Evolutionary conservation across 1,140 invertebrate genomes (phyloP).

Genomic region (Oedothorax gibbosus): DNA sequence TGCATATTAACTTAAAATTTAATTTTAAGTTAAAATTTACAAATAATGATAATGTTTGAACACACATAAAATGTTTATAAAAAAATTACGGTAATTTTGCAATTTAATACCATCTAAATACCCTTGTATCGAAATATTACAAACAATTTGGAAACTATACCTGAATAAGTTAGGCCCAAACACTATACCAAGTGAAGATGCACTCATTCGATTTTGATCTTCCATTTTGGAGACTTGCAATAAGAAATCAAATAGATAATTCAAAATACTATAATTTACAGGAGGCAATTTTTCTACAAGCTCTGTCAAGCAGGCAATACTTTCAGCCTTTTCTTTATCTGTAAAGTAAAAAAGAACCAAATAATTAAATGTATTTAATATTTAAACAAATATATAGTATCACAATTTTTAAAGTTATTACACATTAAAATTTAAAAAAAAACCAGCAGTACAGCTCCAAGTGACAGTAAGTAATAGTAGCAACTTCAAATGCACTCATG

Average conservation of each 20-base stretch:
- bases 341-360: background rate
- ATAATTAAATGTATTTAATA: background rate
- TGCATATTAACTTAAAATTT: background rate
- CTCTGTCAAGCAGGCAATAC: conserved; percentile 57
- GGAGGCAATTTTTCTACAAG: conserved; percentile 65
- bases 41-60: background rate
- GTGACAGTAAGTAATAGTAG: background rate
- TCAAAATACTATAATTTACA: conserved; percentile 68
- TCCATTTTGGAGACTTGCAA: conserved; percentile 68
- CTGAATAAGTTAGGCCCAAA: conserved; percentile 71
- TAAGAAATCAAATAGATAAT: conserved; percentile 68
- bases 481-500: too few relatives aligned
- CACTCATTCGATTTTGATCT: conserved; percentile 69
- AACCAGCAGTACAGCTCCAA: too few relatives aligned
- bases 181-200: conserved; percentile 69
- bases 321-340: conserved; percentile 52
- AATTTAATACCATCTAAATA: background rate
- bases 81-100: background rate
- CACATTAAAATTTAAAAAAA: too few relatives aligned
- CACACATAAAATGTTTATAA: background rate
- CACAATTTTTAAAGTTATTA: too few relatives aligned
- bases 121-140: background rate
- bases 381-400: too few relatives aligned
- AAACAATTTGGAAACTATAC: conserved; percentile 60
- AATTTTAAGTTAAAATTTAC: background rate